Conservation (phyloP, 2,113 vertebrate genomes). For the Salvelinus namaycush region DNA sequence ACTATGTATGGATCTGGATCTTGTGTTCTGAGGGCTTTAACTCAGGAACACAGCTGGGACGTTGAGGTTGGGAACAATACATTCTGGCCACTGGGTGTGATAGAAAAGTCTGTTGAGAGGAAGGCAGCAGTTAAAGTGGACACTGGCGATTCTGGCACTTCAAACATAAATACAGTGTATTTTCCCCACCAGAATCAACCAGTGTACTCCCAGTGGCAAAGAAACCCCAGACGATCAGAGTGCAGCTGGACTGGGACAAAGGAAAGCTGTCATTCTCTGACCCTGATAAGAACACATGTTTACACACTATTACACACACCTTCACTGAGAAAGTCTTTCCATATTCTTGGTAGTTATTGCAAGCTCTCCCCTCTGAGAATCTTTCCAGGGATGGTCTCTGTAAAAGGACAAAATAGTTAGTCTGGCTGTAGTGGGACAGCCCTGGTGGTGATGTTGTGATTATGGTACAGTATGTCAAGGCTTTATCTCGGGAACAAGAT, state of each 20-base stretch:
- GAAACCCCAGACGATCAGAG: constrained; percentile 2
- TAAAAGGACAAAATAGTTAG: background rate
- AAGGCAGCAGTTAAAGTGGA: background rate
- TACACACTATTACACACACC: background rate
- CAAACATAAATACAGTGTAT: background rate
- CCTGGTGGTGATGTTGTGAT: no score
- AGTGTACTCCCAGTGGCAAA: background rate
- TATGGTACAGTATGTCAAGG: no score
- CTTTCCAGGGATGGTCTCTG: constrained; percentile 1
- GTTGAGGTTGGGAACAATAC: constrained; percentile 12
- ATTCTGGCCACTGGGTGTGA: background rate
- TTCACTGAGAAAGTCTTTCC: background rate
- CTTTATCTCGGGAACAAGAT: no score
- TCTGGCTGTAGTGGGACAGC: background rate
- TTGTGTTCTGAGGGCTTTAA: constrained; percentile 10
- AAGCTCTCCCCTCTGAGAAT: background rate
- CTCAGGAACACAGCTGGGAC: constrained; percentile 22
- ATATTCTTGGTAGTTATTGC: background rate
- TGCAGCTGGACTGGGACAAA: constrained; percentile 1
- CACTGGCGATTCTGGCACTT: background rate
- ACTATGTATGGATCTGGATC: background rate
- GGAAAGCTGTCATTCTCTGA: background rate
- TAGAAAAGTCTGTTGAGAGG: background rate
- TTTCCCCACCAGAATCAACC: background rate
- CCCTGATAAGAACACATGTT: background rate